phyloP scores from a whole-genome alignment of 2,797 vertebrate species.

The Sandelia bainsii region DNA sequence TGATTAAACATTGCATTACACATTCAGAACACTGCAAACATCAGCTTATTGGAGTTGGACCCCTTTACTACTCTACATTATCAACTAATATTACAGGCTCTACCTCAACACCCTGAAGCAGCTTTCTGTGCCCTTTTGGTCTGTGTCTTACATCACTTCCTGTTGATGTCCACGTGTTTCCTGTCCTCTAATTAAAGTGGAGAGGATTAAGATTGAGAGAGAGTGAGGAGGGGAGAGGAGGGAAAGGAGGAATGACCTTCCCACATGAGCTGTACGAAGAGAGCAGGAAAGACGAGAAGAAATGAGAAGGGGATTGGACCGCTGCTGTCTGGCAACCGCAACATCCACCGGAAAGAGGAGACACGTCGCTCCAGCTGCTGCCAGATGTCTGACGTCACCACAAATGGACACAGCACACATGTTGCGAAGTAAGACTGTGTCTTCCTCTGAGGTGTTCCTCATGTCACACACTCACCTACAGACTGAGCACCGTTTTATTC shows the following conservation, averaged over 20 bases:
- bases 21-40: slow-evolving; percentile 55
- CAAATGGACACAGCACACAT: slow-evolving; percentile 14
- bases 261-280: slow-evolving; percentile 51
- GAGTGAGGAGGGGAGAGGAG: slow-evolving; percentile 1
- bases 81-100: slow-evolving; percentile 10
- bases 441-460: slow-evolving; percentile 5
- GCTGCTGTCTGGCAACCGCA: slow-evolving; percentile 73
- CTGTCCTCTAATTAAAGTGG: not conserved
- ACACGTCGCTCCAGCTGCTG: slow-evolving; percentile 26
- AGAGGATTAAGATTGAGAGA: not conserved
- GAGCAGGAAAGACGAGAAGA: slow-evolving; percentile 33
- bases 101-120: slow-evolving; percentile 6
- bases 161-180: slow-evolving; percentile 23
- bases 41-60: slow-evolving; percentile 39
- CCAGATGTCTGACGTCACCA: slow-evolving; percentile 40
- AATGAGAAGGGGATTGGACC: slow-evolving; percentile 49
- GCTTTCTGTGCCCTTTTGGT: not conserved
- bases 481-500: not conserved
- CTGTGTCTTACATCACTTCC: slow-evolving; percentile 58
- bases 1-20: slow-evolving; percentile 59
- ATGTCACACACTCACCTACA: not conserved
- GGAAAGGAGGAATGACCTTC: slow-evolving; percentile 72
- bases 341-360: slow-evolving; percentile 59
- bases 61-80: slow-evolving; percentile 16
- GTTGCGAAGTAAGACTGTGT: slow-evolving; percentile 7